Evolutionary conservation across 2,113 vertebrate species (phyloP).

Genomic region (Pogona vitticeps): DNA sequence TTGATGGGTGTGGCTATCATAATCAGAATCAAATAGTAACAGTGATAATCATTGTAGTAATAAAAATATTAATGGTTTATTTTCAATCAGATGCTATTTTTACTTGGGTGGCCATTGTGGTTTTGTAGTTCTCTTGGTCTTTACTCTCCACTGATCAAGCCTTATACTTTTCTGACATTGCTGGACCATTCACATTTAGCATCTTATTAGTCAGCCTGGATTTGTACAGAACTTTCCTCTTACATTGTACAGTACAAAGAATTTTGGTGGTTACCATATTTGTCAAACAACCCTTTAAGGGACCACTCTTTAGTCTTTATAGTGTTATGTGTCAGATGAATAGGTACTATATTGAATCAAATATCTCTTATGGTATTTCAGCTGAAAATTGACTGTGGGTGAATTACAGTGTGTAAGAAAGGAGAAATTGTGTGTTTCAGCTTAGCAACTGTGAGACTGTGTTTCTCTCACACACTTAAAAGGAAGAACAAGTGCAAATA

Average conservation of each 20-base stretch:
- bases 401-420: conserved; percentile 16
- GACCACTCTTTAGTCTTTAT: neutral
- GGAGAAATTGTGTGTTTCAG: neutral
- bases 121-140: neutral
- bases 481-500: conserved; percentile 23
- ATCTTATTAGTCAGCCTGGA: neutral
- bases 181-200: neutral
- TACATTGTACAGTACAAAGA: too few species aligned
- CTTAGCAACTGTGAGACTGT: neutral
- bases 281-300: neutral
- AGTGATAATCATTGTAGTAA: neutral
- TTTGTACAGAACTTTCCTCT: neutral
- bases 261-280: neutral
- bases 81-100: neutral
- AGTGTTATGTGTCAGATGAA: neutral
- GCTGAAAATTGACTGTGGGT: neutral
- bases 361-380: neutral
- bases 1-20: too few species aligned
- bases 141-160: neutral
- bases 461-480: conserved; percentile 34
- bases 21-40: neutral
- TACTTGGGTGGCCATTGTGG: neutral
- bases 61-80: too few species aligned
- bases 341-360: neutral
- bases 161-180: neutral